These are phyloP conservation scores for Frieseomelitta varia DNA, from an alignment of 1,140 invertebrate species.

Conservation along the genomic window DNA sequence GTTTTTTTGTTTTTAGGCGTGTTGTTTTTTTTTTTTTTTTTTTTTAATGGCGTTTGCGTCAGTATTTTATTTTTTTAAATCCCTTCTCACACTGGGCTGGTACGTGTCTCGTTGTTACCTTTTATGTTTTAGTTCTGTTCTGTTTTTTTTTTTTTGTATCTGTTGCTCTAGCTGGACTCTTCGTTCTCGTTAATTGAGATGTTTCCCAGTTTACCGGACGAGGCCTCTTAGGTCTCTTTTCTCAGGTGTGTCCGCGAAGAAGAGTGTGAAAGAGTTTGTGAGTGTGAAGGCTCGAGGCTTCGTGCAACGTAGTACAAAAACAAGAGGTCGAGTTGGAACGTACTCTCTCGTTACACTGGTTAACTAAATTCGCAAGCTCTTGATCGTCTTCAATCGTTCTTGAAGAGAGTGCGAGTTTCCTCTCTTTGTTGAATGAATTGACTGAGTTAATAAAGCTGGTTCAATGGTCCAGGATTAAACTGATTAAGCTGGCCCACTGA, in stretches of 20 bases:
- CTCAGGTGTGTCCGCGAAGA: background rate
- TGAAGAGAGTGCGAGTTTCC: background rate
- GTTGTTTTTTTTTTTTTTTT: conserved; percentile 42
- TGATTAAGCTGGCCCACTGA: background rate
- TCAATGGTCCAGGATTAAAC: no score
- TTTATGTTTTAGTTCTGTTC: conserved; percentile 16
- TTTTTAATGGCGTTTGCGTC: conserved; percentile 44
- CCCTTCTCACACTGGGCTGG: background rate
- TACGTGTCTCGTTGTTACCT: conserved; percentile 11
- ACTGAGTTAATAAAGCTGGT: no score
- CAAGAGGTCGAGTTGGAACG: no score
- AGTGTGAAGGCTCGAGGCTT: background rate
- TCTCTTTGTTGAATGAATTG: no score
- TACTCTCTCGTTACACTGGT: background rate
- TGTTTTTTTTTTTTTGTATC: background rate
- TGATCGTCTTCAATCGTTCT: no score
- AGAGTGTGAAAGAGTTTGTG: background rate
- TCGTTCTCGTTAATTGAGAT: background rate
- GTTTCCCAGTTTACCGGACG: background rate
- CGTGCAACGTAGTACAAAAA: background rate
- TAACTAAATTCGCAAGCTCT: background rate
- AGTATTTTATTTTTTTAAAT: conserved; percentile 43
- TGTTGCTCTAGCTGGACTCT: background rate
- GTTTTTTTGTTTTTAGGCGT: conserved; percentile 22
- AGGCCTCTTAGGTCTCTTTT: background rate